Evolutionary conservation across 2,888 invertebrate species (phyloP), one percentile per base, ranked within the genome.

Genomic region (Clistopyga incitator): DNA sequence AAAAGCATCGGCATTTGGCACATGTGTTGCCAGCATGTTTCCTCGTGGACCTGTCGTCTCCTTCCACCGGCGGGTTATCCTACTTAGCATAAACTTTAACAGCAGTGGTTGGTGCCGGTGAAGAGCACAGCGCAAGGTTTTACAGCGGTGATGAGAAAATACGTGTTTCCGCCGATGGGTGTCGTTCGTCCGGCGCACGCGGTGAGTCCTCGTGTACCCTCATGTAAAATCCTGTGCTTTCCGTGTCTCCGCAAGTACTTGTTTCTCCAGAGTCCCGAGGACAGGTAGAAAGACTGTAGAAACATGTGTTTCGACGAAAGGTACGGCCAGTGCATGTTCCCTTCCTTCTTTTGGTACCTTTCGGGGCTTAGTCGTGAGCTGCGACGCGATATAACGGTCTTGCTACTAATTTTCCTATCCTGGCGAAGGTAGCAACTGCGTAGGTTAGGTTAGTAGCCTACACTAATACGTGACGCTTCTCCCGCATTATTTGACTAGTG

Each of bases 201-300:
- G 45, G 61, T 18, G 45, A 65, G 65, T 61, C n/a, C 8, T 45
- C 54, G 10, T 29, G 42, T 38, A 42, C 20, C 64, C 38, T 20
- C 64, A 65, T 64, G 45, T 18, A 25, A 42, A 75, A 47, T 61
- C 68, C 25, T 52, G 18, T 38, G 56, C 59, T 56, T 71, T 64
- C 54, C 64, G 29, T 72, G 56, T 70, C 45, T 61, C 15, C 59
- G 23, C 23, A 18, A 56, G 67, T 75, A 67, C 72, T 77, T 79
- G 79, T 75, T 80, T 72, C 76, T 42, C 23, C 72, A 15, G 67
- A 59, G 45, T 59, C 71, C 67, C 74, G 15, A 71, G 87, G 59
- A 88, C 90, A 90, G 89, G 89, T 90, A 90, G 88, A 87, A 85
- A 59, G 82, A 68, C 25, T 90, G 82, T n/a, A 90, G 90, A 90